Base-by-base conservation (phyloP, 2,797 vertebrate genomes). In the Bovichtus variegatus region DNA sequence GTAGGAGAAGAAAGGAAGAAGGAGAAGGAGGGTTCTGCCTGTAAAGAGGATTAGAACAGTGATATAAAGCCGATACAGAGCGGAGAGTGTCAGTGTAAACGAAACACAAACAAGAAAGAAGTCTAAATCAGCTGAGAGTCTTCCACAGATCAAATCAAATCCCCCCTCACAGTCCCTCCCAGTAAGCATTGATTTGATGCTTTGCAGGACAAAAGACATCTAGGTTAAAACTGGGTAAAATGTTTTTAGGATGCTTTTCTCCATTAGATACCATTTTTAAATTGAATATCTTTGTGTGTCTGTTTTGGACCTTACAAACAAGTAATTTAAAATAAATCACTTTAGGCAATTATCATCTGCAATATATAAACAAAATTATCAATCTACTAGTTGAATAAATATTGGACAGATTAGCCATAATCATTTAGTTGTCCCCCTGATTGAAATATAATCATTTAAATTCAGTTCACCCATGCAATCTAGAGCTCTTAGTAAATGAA, bases 41-140 rank as follows among this genome's bases (percentile, higher is more conserved):
- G 78, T 23, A 60, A 84, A 85, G 84, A 77, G 83, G 88, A 88
- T 89, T 66, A 87, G 67, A 71, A 70, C 69, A 79, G 65, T 46
- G 85, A 89, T 76, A 81, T 57, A 73, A 83, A 89, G 78, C 85
- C 23, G 31, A 80, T 60, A 83, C 46, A 79, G 67, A 77, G 69
- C 50, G 1, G 13, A 36, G 41, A 65, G 27, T 1, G 62, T 75
- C 68, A 23, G 62, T 1, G 69, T 18, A 43, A 50, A 63, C 60
- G 43, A 78, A 65, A 78, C 70, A 72, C 0, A 62, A 55, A 78
- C 73, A 71, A 25, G 43, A 34, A 18, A 15, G 34, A 19, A 19
- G 47, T 47, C 7, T 13, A 27, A 43, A 78, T 66, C 55, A 79
- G 61, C 60, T 43, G 15, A 67, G 44, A 55, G 0, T 31, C 31